phyloP scores from a whole-genome alignment of 2,113 vertebrate species.

The Tragelaphus buxtoni region DNA sequence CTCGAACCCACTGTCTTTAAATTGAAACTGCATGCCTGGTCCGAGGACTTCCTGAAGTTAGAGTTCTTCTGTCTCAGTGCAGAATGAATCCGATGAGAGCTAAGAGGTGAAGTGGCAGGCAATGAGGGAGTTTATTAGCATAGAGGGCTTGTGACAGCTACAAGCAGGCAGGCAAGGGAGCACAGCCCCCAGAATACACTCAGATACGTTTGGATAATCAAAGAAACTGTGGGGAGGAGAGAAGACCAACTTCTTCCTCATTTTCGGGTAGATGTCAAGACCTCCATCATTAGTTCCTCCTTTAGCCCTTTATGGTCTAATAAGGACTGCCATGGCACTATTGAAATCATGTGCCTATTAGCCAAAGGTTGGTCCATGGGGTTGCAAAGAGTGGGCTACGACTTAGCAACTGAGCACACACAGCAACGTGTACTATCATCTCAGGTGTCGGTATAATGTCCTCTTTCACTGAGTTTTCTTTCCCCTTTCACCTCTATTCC shows the following conservation, averaged over 20 bases:
- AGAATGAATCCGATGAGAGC: background rate
- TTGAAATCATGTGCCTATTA: background rate
- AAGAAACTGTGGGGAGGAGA: background rate
- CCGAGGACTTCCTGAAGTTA: background rate
- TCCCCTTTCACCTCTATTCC: background rate
- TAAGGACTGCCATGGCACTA: background rate
- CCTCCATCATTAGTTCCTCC: background rate
- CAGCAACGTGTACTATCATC: no score
- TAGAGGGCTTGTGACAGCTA: background rate
- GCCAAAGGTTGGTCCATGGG: background rate
- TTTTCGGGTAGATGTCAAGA: background rate
- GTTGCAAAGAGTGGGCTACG: background rate
- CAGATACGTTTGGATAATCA: background rate
- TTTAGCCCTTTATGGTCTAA: background rate
- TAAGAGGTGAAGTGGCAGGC: background rate
- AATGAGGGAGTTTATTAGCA: background rate
- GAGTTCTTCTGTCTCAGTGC: background rate
- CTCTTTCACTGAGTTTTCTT: background rate
- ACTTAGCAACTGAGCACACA: background rate
- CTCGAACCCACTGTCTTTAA: background rate
- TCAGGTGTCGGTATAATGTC: background rate
- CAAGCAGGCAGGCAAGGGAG: background rate
- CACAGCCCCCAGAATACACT: background rate
- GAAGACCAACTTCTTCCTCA: background rate
- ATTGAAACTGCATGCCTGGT: background rate